Evolutionary conservation across 2,797 vertebrate species (phyloP).

Genomic region (Lepilemur septentrionalis): DNA sequence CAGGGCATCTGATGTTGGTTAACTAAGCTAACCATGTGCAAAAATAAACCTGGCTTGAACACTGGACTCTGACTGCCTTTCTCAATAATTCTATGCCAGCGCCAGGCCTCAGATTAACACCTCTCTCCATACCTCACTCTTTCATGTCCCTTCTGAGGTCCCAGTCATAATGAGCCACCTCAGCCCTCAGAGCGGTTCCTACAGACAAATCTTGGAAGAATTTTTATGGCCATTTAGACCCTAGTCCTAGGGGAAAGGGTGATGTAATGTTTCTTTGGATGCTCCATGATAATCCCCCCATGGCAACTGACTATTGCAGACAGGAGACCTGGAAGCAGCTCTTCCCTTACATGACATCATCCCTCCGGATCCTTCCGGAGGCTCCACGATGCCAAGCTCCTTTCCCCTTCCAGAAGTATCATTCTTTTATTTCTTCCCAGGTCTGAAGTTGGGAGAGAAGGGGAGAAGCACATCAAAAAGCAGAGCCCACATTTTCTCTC

Average conservation of each 20-base stretch:
- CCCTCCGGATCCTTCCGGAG: background rate
- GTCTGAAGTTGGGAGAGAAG: background rate
- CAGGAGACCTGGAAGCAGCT: background rate
- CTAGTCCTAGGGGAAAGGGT: background rate
- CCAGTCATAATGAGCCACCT: background rate
- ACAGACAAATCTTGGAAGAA: background rate
- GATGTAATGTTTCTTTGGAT: background rate
- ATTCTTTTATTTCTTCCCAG: background rate
- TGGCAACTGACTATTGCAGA: background rate
- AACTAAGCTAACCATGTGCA: background rate
- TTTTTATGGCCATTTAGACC: background rate
- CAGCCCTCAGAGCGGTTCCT: background rate
- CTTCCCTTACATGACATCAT: background rate
- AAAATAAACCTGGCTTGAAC: constrained; percentile 46
- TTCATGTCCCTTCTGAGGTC: constrained; percentile 36
- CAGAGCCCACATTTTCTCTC: constrained; percentile 21
- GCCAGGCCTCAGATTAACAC: constrained; percentile 23
- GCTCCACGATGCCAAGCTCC: background rate
- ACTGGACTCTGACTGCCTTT: constrained; percentile 8
- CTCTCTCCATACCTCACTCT: background rate
- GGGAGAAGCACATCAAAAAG: background rate
- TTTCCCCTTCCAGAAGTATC: background rate
- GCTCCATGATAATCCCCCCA: background rate
- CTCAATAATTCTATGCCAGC: background rate
- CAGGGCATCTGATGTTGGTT: constrained; percentile 10